phyloP scores from a whole-genome alignment of 2,888 invertebrate species.

The Drosophila maculinotata region DNA sequence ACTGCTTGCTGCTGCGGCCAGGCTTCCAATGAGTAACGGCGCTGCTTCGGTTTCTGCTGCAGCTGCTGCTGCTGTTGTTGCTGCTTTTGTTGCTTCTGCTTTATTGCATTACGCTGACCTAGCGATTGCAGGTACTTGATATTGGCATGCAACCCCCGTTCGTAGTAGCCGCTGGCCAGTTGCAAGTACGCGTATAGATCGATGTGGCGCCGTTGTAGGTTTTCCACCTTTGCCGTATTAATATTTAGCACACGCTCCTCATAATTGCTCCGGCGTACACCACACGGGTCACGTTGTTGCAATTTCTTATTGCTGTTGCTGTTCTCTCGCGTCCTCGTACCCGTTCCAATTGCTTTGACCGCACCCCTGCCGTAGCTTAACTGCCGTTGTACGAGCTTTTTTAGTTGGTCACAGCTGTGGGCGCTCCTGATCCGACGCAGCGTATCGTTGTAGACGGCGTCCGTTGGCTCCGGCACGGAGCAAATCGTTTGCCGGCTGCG shows the following conservation, averaged over 20 bases:
- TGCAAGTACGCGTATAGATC: slow-evolving; percentile 72
- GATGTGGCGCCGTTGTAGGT: slow-evolving; percentile 62
- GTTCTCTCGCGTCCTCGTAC: slow-evolving; percentile 23
- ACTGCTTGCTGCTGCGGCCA: slow-evolving; percentile 39
- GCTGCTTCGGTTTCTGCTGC: slow-evolving; percentile 31
- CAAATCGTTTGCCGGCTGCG: slow-evolving; percentile 77
- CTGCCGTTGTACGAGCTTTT: slow-evolving; percentile 67
- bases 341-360: slow-evolving; percentile 5
- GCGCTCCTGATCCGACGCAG: slow-evolving; percentile 77
- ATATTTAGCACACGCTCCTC: slow-evolving; percentile 67
- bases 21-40: slow-evolving; percentile 32
- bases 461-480: slow-evolving; percentile 59
- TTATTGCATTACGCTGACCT: slow-evolving; percentile 78
- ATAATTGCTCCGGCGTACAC: slow-evolving; percentile 60
- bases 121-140: slow-evolving; percentile 84
- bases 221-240: slow-evolving; percentile 59
- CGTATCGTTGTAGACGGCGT: slow-evolving; percentile 75
- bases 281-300: not conserved
- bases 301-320: slow-evolving; percentile 9
- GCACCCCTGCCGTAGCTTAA: slow-evolving; percentile 35
- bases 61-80: slow-evolving; percentile 28
- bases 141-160: slow-evolving; percentile 82
- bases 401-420: slow-evolving; percentile 69
- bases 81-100: slow-evolving; percentile 38
- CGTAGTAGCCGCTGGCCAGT: slow-evolving; percentile 83